phyloP scores from a whole-genome alignment of 2,888 invertebrate species.

The Colostygia pectinataria region DNA sequence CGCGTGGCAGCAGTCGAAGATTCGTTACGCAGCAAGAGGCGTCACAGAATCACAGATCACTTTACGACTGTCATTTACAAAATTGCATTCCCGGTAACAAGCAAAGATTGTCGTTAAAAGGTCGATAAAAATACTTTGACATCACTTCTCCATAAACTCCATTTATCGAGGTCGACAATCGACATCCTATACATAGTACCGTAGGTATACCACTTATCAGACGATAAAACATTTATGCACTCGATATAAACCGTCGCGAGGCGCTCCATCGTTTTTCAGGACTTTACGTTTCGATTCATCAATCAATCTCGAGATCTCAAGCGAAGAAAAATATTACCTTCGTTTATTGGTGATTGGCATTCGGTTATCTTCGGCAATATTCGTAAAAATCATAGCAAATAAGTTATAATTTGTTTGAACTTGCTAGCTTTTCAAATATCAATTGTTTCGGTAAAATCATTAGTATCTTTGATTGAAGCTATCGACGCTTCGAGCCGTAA shows the following conservation, averaged over 20 bases:
- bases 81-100: constrained; percentile 9
- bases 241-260: constrained; percentile 27
- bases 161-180: too few relatives aligned
- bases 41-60: too few relatives aligned
- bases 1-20: too few relatives aligned
- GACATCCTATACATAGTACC: too few relatives aligned
- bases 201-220: constrained; percentile 25
- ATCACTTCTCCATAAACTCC: too few relatives aligned
- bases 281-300: constrained; percentile 27
- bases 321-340: constrained; percentile 39
- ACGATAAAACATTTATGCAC: constrained; percentile 31
- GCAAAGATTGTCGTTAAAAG: too few relatives aligned
- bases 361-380: constrained; percentile 27
- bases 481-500: too few relatives aligned
- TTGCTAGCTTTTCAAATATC: too few relatives aligned
- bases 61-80: background rate
- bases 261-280: constrained; percentile 30
- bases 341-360: constrained; percentile 25
- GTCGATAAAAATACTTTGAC: too few relatives aligned
- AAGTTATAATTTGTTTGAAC: background rate
- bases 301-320: constrained; percentile 35
- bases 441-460: too few relatives aligned
- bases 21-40: too few relatives aligned
- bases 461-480: too few relatives aligned
- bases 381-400: constrained; percentile 32